These are phyloP conservation scores for Hemibagrus wyckioides DNA, from an alignment of 2,113 vertebrate genomes.

Conservation along the genomic window DNA sequence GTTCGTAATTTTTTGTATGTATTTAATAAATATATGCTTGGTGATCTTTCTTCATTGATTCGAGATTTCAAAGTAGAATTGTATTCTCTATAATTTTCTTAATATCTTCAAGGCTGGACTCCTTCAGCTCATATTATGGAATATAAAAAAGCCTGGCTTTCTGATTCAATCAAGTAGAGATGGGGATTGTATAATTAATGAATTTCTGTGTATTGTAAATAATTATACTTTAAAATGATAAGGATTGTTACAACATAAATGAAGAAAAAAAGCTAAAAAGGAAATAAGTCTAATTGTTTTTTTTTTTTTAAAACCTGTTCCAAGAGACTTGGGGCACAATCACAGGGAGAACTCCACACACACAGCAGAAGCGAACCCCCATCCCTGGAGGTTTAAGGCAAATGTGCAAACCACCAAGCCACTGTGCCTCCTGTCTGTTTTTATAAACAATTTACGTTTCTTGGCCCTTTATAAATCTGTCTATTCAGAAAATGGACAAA, in stretches of 20 bases:
- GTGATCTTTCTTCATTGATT: background rate
- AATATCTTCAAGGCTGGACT: background rate
- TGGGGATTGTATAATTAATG: background rate
- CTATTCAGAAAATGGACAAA: background rate
- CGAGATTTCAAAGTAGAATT: background rate
- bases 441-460: background rate
- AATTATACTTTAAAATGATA: background rate
- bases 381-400: too few species aligned
- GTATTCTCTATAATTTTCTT: background rate
- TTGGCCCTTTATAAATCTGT: background rate
- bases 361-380: too few species aligned
- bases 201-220: background rate
- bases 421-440: background rate
- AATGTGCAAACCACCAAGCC: too few species aligned
- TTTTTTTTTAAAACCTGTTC: too few species aligned
- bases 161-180: background rate
- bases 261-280: background rate
- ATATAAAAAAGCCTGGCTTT: background rate
- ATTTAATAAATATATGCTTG: background rate
- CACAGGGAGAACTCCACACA: too few species aligned
- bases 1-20: background rate
- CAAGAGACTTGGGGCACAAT: too few species aligned
- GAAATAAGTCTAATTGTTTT: background rate
- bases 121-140: background rate
- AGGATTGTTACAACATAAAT: background rate